Evolutionary conservation across 2,888 invertebrate genomes (phyloP).

Genomic region (Heteropelma amictum): DNA sequence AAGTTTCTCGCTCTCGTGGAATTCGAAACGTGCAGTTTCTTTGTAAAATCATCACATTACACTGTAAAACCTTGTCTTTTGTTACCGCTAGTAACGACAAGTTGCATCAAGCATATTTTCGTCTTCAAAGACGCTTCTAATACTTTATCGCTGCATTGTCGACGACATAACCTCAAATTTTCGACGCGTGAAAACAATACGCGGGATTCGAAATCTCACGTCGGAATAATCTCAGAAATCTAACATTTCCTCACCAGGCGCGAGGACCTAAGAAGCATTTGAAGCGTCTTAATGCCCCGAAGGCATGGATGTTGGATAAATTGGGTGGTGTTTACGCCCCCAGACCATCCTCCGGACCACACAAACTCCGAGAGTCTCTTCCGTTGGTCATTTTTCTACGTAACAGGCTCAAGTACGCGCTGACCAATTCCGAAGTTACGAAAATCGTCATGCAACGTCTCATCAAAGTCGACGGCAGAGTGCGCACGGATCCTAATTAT

Average conservation of each 20-base stretch:
- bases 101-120: neutral
- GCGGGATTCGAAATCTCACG: neutral
- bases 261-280: constrained; percentile 99
- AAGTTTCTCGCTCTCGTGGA: constrained; percentile 43
- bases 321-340: constrained; percentile 98
- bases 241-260: constrained; percentile 83
- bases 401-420: constrained; percentile 98
- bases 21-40: constrained; percentile 19
- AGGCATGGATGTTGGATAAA: constrained; percentile 99
- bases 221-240: neutral
- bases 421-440: constrained; percentile 97
- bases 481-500: constrained; percentile 97
- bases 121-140: neutral
- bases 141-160: neutral
- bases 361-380: constrained; percentile 97
- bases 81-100: neutral
- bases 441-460: constrained; percentile 99
- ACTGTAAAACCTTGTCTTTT: neutral
- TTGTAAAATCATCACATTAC: neutral
- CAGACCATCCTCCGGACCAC: constrained; percentile 97
- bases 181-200: constrained; percentile 5
- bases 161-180: constrained; percentile 45
- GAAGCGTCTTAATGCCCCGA: constrained; percentile 99
- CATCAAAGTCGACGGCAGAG: constrained; percentile 98
- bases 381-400: constrained; percentile 98